Percentiles rank a stretch among this genome's conserved stretches.
Evolutionary conservation across 2,113 vertebrate genomes (phyloP).

Genomic region (Rhinichthys klamathensis): DNA sequence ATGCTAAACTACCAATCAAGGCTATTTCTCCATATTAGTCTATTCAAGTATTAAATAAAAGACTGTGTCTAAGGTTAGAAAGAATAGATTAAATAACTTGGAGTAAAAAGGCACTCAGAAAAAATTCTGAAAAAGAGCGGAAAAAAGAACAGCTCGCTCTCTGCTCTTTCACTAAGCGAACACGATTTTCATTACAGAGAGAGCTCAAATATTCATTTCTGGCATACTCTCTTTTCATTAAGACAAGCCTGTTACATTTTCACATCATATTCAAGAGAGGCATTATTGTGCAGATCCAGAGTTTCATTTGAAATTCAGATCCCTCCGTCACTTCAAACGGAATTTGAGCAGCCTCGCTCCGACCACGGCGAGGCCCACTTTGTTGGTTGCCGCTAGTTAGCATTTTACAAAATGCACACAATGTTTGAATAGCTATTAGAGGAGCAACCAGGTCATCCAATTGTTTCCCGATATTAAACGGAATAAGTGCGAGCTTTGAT

Average conservation of each 20-base stretch:
- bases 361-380: slow-evolving; percentile 82
- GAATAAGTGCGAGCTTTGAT: slow-evolving; percentile 81
- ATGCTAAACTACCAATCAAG: slow-evolving; percentile 29
- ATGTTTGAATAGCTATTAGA: slow-evolving; percentile 86
- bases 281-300: slow-evolving; percentile 91
- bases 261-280: slow-evolving; percentile 64
- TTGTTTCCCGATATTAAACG: slow-evolving; percentile 78
- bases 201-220: slow-evolving; percentile 73
- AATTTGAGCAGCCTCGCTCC: slow-evolving; percentile 84
- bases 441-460: slow-evolving; percentile 72
- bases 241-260: slow-evolving; percentile 75
- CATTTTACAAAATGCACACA: slow-evolving; percentile 89
- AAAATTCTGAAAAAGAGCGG: background rate
- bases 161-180: slow-evolving; percentile 64
- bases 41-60: background rate
- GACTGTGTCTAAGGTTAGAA: slow-evolving; percentile 49
- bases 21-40: background rate
- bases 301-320: slow-evolving; percentile 97
- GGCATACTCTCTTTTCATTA: slow-evolving; percentile 80
- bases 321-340: slow-evolving; percentile 93
- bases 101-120: slow-evolving; percentile 70
- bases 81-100: slow-evolving; percentile 68
- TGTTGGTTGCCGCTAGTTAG: slow-evolving; percentile 86
- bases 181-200: slow-evolving; percentile 74
- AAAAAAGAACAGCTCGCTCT: slow-evolving; percentile 62